These are phyloP conservation scores for Hirtodrosophila histrioides DNA, from an alignment of 2,888 invertebrate species.

Conservation along the genomic window DNA sequence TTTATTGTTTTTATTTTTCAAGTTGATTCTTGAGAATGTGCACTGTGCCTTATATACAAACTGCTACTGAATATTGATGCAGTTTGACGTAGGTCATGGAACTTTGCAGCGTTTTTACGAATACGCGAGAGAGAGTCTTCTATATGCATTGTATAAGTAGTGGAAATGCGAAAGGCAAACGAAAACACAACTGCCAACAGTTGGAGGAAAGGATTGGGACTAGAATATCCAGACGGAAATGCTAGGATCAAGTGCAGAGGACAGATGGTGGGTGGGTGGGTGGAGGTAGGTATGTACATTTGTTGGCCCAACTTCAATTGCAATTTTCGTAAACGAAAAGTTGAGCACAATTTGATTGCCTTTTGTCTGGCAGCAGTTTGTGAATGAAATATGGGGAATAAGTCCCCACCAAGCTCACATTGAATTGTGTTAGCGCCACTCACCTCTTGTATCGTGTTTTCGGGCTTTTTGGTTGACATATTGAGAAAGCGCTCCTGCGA, in stretches of 20 bases:
- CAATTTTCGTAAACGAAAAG: constrained; percentile 21
- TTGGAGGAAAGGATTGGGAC: neutral
- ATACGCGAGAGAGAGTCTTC: constrained; percentile 3
- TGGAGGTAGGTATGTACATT: neutral
- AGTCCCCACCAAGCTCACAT: neutral
- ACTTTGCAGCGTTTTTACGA: constrained; percentile 42
- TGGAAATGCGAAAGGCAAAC: constrained; percentile 20
- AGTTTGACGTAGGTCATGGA: constrained; percentile 66
- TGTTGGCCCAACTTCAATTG: constrained; percentile 29
- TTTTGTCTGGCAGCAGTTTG: constrained; percentile 32
- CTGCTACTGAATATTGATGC: constrained; percentile 47
- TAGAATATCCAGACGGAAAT: constrained; percentile 17
- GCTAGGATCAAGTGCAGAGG: constrained; percentile 19
- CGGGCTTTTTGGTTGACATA: constrained; percentile 95
- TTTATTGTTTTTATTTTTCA: neutral
- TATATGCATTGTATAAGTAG: constrained; percentile 19
- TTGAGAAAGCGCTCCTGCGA: constrained; percentile 97
- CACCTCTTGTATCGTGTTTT: constrained; percentile 95
- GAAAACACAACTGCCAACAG: constrained; percentile 8
- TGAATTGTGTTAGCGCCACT: constrained; percentile 56
- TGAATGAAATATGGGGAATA: neutral
- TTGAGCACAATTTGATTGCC: constrained; percentile 49
- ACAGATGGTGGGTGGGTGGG: neutral
- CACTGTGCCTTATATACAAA: constrained; percentile 35
- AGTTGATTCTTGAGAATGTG: constrained; percentile 1